phyloP scores from a whole-genome alignment of 2,113 vertebrate genomes.

The Anhinga rufa region DNA sequence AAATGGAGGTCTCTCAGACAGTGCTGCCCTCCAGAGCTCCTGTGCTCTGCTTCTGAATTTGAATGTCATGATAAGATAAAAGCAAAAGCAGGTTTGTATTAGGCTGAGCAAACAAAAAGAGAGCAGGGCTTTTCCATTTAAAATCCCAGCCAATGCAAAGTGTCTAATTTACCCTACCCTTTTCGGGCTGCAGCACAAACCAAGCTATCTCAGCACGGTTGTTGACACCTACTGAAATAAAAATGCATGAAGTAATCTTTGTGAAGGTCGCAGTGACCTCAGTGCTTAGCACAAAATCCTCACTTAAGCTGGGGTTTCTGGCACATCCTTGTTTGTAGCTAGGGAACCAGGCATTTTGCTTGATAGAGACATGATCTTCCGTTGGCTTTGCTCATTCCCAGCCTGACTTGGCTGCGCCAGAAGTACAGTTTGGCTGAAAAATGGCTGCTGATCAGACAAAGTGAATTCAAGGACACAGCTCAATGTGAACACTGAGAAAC shows the following conservation, averaged over 20 bases:
- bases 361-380: constrained; percentile 29
- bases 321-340: constrained; percentile 44
- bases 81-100: constrained; percentile 11
- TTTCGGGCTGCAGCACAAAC: background rate
- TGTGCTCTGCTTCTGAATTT: background rate
- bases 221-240: constrained; percentile 41
- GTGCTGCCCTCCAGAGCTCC: background rate
- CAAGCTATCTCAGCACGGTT: constrained; percentile 13
- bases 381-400: constrained; percentile 27
- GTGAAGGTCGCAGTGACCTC: constrained; percentile 37
- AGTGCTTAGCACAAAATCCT: constrained; percentile 22
- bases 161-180: constrained; percentile 21
- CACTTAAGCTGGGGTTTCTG: constrained; percentile 30
- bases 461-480: background rate
- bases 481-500: background rate
- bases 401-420: background rate
- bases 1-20: background rate
- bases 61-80: constrained; percentile 44
- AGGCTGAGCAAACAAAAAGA: constrained; percentile 40
- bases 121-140: constrained; percentile 31
- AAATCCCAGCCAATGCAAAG: background rate
- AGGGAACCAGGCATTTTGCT: constrained; percentile 39
- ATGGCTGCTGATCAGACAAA: constrained; percentile 43
- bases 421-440: constrained; percentile 29
- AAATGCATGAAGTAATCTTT: constrained; percentile 36